phyloP scores from a whole-genome alignment of 2,797 vertebrate species.

The Pantherophis vulpinus region DNA sequence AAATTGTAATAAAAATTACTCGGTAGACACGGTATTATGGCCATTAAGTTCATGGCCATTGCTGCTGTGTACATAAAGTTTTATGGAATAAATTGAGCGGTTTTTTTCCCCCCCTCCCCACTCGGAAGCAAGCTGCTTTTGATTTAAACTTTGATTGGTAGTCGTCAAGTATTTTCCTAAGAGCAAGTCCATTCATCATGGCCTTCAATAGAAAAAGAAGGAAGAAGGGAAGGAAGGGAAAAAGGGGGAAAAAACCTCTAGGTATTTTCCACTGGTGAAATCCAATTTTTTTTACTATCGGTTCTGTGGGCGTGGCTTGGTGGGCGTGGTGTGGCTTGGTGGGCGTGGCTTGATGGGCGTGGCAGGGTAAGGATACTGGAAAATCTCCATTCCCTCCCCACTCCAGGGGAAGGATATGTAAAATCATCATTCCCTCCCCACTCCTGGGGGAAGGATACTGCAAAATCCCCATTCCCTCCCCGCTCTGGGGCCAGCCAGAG shows the following conservation, averaged over 20 bases:
- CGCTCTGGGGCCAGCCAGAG: too few species aligned
- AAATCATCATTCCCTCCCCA: too few species aligned
- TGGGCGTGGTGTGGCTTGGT: too few species aligned
- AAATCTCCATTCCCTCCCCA: too few species aligned
- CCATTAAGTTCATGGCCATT: constrained; percentile 73
- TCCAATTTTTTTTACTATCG: too few species aligned
- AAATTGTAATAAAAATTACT: constrained; percentile 77
- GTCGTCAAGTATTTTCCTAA: constrained; percentile 41
- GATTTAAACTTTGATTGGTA: constrained; percentile 69
- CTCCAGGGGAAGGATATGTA: too few species aligned
- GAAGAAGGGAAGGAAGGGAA: not conserved
- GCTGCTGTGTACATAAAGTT: constrained; percentile 77
- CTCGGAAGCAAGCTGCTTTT: constrained; percentile 61
- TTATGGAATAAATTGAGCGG: constrained; percentile 77
- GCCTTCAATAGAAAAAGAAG: constrained; percentile 51
- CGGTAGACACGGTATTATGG: constrained; percentile 71
- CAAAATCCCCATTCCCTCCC: too few species aligned
- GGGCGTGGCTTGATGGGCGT: too few species aligned
- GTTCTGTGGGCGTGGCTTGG: too few species aligned
- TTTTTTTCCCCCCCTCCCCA: constrained; percentile 51
- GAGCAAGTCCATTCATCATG: constrained; percentile 56
- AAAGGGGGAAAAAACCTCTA: too few species aligned
- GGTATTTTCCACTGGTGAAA: constrained; percentile 1
- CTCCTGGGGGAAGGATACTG: too few species aligned
- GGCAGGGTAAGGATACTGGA: too few species aligned